Conservation (phyloP, 2,113 vertebrate genomes). For the Rhea pennata region DNA sequence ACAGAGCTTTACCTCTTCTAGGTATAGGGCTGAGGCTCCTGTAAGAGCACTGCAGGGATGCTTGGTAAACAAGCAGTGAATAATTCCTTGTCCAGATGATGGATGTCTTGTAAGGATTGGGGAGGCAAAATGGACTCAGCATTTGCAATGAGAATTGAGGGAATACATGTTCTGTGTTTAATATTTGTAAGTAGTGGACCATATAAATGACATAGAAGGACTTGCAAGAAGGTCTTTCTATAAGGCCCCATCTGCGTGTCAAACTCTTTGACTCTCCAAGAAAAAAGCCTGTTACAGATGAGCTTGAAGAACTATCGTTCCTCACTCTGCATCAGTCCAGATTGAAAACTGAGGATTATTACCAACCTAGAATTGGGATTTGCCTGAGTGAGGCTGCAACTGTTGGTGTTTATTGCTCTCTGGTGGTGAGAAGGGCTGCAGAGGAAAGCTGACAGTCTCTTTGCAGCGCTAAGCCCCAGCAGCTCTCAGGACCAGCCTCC, state of each 20-base stretch:
- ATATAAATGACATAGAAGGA: neutral
- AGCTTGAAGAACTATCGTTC: neutral
- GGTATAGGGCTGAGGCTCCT: neutral
- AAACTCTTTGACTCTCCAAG: neutral
- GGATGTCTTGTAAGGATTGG: neutral
- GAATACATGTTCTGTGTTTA: neutral
- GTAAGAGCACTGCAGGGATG: neutral
- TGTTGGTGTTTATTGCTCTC: constrained; percentile 54
- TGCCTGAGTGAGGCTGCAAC: neutral
- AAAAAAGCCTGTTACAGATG: neutral
- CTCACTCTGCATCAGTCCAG: neutral
- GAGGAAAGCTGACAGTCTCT: neutral
- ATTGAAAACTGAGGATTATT: neutral
- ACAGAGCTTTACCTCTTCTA: neutral
- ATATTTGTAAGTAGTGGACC: neutral
- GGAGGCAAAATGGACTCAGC: neutral
- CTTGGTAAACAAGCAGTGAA: neutral
- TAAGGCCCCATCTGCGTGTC: neutral
- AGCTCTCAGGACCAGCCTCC: neutral
- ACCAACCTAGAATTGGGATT: neutral
- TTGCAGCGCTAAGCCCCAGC: neutral
- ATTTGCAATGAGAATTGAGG: neutral
- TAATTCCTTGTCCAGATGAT: neutral
- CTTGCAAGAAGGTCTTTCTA: neutral
- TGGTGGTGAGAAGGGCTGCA: neutral